Evolutionary conservation across 1,140 invertebrate genomes (phyloP), one percentile per base, ranked within the genome.

Genomic region (Oedothorax gibbosus): DNA sequence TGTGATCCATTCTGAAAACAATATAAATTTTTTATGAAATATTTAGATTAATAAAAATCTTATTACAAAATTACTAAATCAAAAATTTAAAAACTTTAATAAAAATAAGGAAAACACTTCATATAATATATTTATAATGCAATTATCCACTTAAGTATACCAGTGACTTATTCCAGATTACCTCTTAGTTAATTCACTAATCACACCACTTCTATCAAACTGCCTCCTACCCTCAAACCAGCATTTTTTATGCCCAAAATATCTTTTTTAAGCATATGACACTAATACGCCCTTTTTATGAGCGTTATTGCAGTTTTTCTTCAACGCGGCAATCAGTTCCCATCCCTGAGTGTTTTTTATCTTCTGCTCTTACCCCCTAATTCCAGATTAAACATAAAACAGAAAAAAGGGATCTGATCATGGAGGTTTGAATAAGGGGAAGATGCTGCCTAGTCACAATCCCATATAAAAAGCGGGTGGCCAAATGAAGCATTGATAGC

Each of bases 271-370:
- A 79, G 53, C 21, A 51, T 60, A 56, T 84, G 81, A 84, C 81
- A 84, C 81, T 84, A 84, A 84, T 84, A 66, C 53, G 49, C 53
- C 20, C 54, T 84, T 84, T 84, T 84, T 84, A 84, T 84, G 72
- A 62, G 64, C 72, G 35, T 84, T 76, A 82, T 82, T 82, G 72
- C 69, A 56, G n/a, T 51, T 66, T 57, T 68, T 57, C 60, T 84
- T 35, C 7, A 50, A 64, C 71, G 20, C 69, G 10, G 65, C 65
- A 81, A 81, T 81, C 78, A 81, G 78, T 81, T 79, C 62, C 68
- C 62, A 65, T 15, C 15, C 50, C 51, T 18, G 20, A n/a, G 54
- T 71, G 20, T 6, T 53, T 75, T 18, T 66, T 66, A 57, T 75
- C 57, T 57, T 6, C 18, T 62, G 15, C 35, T 60, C 20, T 15